Percentiles rank a stretch among this genome's conserved stretches.
Conservation (phyloP, 2,113 vertebrate species). For the Trematocara marginatum region DNA sequence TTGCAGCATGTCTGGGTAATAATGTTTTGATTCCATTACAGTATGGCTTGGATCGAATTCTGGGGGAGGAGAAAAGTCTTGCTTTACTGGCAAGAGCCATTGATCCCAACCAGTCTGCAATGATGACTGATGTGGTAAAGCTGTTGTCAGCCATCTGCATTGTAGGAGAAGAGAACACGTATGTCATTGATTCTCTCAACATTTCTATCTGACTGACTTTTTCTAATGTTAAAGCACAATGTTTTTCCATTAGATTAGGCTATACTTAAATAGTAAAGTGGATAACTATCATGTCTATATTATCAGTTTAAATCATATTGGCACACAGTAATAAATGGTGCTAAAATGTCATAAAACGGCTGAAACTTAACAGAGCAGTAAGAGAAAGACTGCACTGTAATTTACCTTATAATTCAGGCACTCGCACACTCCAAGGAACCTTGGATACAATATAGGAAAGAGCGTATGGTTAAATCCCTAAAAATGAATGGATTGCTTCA, state of each 20-base stretch:
- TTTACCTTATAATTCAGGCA: neutral
- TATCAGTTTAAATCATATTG: neutral
- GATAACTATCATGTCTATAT: neutral
- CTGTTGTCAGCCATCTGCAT: constrained; percentile 96
- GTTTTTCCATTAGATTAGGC: neutral
- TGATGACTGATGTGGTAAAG: constrained; percentile 96
- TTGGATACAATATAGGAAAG: neutral
- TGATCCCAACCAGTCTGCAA: constrained; percentile 82
- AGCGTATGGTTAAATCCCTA: neutral
- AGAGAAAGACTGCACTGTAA: neutral
- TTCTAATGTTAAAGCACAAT: neutral
- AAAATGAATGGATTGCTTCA: neutral
- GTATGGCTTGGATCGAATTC: constrained; percentile 95
- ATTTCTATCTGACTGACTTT: neutral
- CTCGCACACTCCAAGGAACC: neutral
- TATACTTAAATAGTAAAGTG: neutral
- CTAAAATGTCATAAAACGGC: neutral
- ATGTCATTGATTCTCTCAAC: constrained; percentile 46
- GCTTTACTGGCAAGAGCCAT: constrained; percentile 84
- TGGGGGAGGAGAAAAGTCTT: constrained; percentile 90
- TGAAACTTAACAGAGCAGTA: neutral
- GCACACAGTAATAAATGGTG: neutral
- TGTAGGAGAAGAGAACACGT: constrained; percentile 96
- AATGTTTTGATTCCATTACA: constrained; percentile 49
- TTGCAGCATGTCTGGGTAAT: neutral